A percentile compares a stretch with the other conserved stretches of the same genome.
These are phyloP conservation scores for Geothlypis trichas DNA, from an alignment of 2,113 vertebrate species.

Conservation along the genomic window DNA sequence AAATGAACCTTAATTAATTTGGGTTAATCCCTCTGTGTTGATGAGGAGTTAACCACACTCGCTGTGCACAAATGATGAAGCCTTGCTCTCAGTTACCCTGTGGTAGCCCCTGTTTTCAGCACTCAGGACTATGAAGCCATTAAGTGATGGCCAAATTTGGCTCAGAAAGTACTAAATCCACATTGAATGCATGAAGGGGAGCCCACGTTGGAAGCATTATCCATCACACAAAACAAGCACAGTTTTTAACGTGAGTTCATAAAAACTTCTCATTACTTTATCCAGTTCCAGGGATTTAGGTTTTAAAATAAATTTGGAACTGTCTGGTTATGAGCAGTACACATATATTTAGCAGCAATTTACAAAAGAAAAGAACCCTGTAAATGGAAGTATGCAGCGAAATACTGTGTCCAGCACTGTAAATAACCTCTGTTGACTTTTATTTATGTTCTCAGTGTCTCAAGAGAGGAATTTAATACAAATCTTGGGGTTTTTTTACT, in stretches of 20 bases:
- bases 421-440: neutral
- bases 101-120: neutral
- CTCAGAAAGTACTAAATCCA: neutral
- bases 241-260: neutral
- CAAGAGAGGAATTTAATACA: constrained; percentile 13
- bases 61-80: neutral
- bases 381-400: neutral
- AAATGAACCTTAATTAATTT: neutral
- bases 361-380: neutral
- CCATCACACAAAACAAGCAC: neutral
- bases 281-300: neutral
- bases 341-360: constrained; percentile 2
- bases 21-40: neutral
- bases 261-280: neutral
- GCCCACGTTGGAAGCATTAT: neutral
- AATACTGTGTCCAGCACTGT: neutral
- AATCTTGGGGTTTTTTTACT: neutral
- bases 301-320: constrained; percentile 6
- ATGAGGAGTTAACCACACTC: neutral
- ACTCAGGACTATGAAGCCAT: neutral
- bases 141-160: neutral
- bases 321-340: neutral
- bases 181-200: neutral
- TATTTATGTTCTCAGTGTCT: neutral
- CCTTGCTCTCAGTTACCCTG: neutral